Percentiles rank a stretch among this genome's conserved stretches.
phyloP scores from a whole-genome alignment of 1,140 invertebrate genomes.

The Aleiodes sp. region DNA sequence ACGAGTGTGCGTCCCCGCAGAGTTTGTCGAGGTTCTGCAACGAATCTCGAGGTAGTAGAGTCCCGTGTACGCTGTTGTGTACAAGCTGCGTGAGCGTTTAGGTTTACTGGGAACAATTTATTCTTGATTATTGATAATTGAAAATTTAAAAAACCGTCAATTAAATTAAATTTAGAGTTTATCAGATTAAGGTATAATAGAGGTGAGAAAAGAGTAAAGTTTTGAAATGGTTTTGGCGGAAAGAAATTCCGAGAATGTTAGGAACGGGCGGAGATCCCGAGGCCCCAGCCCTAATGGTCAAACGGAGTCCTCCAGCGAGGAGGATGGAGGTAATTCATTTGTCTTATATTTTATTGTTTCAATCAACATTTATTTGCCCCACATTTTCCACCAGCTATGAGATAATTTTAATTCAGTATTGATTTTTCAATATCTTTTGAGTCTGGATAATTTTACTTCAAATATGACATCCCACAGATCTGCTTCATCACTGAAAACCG shows the following conservation, averaged over 20 bases:
- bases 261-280: constrained; percentile 86
- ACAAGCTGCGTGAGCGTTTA: constrained; percentile 49
- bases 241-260: constrained; percentile 80
- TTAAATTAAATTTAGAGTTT: not conserved
- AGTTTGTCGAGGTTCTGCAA: no score
- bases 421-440: no score
- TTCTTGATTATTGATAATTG: constrained; percentile 8
- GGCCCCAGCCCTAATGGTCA: constrained; percentile 89
- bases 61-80: constrained; percentile 27
- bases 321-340: constrained; percentile 78
- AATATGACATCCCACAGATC: no score
- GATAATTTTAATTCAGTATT: no score
- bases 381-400: not conserved
- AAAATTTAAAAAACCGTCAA: constrained; percentile 19
- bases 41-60: constrained; percentile 4
- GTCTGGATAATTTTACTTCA: no score
- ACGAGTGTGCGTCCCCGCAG: constrained; percentile 31
- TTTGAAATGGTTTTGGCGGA: constrained; percentile 85
- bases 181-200: not conserved
- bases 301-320: constrained; percentile 81
- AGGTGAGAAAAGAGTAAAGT: not conserved
- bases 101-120: not conserved
- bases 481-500: no score
- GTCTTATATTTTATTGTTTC: constrained; percentile 10
- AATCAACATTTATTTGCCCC: constrained; percentile 3